These are phyloP conservation scores for Eurystomus gularis DNA, from an alignment of 2,113 vertebrate species.

Conservation along the genomic window DNA sequence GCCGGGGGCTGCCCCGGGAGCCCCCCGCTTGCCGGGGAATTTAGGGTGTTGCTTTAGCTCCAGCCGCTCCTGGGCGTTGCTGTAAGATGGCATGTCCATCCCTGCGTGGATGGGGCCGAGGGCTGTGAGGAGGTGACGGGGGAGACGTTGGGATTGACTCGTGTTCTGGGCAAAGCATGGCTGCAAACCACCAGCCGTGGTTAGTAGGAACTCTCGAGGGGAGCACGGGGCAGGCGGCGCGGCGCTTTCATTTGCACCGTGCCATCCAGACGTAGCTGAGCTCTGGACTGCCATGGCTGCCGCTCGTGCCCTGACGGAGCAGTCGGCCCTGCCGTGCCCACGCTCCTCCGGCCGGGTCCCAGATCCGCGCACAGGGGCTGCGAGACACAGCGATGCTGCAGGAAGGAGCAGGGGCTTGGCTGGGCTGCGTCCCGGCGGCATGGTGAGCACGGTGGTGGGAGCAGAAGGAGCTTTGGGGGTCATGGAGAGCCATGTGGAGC, in stretches of 20 bases:
- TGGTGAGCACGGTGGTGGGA: not conserved
- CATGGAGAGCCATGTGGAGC: not conserved
- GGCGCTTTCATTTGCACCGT: rapidly evolving
- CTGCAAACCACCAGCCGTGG: not conserved
- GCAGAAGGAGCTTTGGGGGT: not conserved
- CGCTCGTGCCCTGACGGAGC: not conserved
- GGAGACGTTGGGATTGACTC: rapidly evolving
- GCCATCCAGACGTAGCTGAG: rapidly evolving
- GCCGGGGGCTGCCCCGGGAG: not conserved
- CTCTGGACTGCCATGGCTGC: rapidly evolving
- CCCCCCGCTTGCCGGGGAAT: not conserved
- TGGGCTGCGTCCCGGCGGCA: not conserved
- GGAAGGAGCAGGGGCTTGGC: not conserved
- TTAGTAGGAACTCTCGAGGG: rapidly evolving
- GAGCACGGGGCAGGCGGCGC: rapidly evolving
- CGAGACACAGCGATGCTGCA: rapidly evolving
- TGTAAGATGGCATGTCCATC: not conserved
- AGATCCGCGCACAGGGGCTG: rapidly evolving
- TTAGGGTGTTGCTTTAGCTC: not conserved
- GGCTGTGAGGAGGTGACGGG: not conserved
- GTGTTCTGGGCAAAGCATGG: rapidly evolving
- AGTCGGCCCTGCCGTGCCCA: rapidly evolving
- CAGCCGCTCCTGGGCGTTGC: rapidly evolving
- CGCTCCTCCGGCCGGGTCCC: rapidly evolving
- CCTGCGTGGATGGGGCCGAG: not conserved